Evolutionary conservation across 1,140 invertebrate species (phyloP), one percentile per base, ranked within the genome.

Genomic region (Dysdera silvatica): DNA sequence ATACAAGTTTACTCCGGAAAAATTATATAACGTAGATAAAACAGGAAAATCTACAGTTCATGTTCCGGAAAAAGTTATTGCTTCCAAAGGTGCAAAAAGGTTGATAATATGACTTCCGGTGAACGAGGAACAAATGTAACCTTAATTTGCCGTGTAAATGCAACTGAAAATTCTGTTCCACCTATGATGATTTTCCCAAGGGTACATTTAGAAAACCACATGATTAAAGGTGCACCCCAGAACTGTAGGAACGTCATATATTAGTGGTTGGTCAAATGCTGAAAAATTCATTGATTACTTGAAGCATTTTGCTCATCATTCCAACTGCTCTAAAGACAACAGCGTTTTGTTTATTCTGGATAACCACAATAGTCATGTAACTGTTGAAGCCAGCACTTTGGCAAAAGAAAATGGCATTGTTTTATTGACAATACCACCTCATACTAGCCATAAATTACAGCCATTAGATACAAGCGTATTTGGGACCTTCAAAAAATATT

Each of bases 121-220:
- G 77, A 81, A 70, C 49, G 73, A 66, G 74, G 76, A 28, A 70
- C 52, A 7, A 72, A 78, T 49, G 71, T 80, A 0, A 81, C 79
- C 28, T 52, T 78, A 29, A 68, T 62, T 24, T 67, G 64, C 59
- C 70, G 61, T 61, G 66, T 76, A 24, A 66, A 60, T 73, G 77
- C 75, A 71, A 68, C 31, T 74, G 77, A 79, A 73, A 70, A 70
- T 26, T 66, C 68, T 55, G 68, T 80, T 23, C 74, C 76, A 12
- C 77, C 75, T 8, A 43, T 77, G 26, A 28, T 43, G 26, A 43
- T 43, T 56, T 56, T 56, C 40, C 73, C 72, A 31, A 51, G 71
- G 41, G 66, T 67, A n/a, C 66, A 70, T 32, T 72, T 66, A 58
- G 66, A 66, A 41, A 52, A 67, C n/a, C 68, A 77, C 65, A 79